phyloP scores from a whole-genome alignment of 2,888 invertebrate genomes.

The Limnephilus marmoratus region DNA sequence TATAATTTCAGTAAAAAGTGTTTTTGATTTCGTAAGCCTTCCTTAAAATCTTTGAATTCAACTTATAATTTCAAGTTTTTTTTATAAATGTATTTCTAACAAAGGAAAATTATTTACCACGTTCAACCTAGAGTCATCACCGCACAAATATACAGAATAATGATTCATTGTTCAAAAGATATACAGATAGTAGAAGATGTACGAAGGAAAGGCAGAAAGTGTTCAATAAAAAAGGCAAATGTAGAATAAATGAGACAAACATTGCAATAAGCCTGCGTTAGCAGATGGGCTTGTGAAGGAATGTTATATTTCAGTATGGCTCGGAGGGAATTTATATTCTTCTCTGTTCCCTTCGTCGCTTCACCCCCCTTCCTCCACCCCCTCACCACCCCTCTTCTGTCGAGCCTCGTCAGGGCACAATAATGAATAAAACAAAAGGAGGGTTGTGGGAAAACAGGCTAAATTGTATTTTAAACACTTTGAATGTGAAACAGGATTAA shows the following conservation, averaged over 20 bases:
- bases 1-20: too few relatives aligned
- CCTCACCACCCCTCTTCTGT: neutral
- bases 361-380: neutral
- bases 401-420: slow-evolving; percentile 15
- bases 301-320: slow-evolving; percentile 12
- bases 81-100: neutral
- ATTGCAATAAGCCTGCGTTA: slow-evolving; percentile 39
- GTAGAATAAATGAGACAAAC: slow-evolving; percentile 41
- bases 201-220: slow-evolving; percentile 14
- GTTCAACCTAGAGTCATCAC: neutral
- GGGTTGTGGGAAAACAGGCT: slow-evolving; percentile 1
- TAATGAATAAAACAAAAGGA: slow-evolving; percentile 48
- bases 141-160: neutral
- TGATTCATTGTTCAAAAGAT: neutral
- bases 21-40: too few relatives aligned
- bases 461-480: slow-evolving; percentile 41
- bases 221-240: slow-evolving; percentile 38
- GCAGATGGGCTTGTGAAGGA: slow-evolving; percentile 23
- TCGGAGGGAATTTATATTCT: slow-evolving; percentile 32
- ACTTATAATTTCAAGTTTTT: neutral
- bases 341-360: neutral
- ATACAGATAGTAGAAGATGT: neutral
- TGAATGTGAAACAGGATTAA: slow-evolving; percentile 45
- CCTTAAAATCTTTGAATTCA: too few relatives aligned
- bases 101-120: neutral